phyloP scores from a whole-genome alignment of 1,140 invertebrate genomes.

The Zaprionus africanus region DNA sequence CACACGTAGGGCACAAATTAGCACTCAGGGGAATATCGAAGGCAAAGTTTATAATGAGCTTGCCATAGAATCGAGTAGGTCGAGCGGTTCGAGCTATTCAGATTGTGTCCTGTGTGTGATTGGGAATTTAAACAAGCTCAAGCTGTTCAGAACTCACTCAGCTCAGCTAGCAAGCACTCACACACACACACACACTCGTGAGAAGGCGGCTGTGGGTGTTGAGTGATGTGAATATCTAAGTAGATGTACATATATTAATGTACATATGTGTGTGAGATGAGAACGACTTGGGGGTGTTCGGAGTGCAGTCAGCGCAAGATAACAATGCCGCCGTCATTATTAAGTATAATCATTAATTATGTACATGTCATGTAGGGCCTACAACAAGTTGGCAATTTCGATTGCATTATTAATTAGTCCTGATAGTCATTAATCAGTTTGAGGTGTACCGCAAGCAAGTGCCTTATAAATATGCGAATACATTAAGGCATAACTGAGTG shows the following conservation, averaged over 20 bases:
- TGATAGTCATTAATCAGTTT: conserved; percentile 11
- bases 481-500: neutral
- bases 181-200: neutral
- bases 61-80: conserved; percentile 33
- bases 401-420: conserved; percentile 29
- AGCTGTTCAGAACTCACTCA: conserved; percentile 4
- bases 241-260: conserved; percentile 2
- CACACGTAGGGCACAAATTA: conserved; percentile 58
- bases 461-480: neutral
- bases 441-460: neutral
- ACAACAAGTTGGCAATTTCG: conserved; percentile 8
- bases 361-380: conserved; percentile 14
- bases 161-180: neutral
- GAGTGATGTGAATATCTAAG: neutral
- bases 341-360: conserved; percentile 25
- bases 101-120: conserved; percentile 38
- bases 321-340: neutral
- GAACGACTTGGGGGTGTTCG: neutral
- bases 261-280: neutral
- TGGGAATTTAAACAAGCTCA: conserved; percentile 36
- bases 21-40: conserved; percentile 67
- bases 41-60: conserved; percentile 80
- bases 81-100: conserved; percentile 21
- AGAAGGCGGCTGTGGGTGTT: neutral
- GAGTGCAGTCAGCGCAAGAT: neutral